Base-by-base conservation (phyloP, 2,113 vertebrate species). In the Trochalopteron elliotii region DNA sequence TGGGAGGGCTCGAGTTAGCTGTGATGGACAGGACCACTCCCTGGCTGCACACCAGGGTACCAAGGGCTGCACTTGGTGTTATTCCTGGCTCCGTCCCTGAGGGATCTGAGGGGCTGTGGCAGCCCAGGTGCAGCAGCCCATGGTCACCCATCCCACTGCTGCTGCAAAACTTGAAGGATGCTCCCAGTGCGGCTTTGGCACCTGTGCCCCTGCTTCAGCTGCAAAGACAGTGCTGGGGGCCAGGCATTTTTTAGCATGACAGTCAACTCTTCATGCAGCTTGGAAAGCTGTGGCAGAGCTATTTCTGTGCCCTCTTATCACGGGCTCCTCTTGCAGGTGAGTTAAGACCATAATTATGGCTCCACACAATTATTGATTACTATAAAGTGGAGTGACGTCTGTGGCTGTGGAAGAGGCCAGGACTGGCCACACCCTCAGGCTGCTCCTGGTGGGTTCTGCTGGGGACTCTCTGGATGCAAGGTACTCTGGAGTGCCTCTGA, bases 31-130 rank as follows among this genome's bases (percentile, higher is more conserved):
- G 61, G 39, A 87, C 12, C 57, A 27, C 16, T 59, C 53, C 42
- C 16, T 21, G 16, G 33, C 31, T 57, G 27, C 3, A 3, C 9
- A 11, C 2, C 2, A 17, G 49, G 70, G 39, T 69, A 31, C 39
- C 0, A 0, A 30, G 15, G 28, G 15, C 61, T n/a, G 4, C n/a
- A 7, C 24, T 0, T 9, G 1, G 6, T 40, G 24, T 69, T 40
- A 14, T 9, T 68, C 28, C 61, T 28, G 1, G 3, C 75, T 69
- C 50, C 3, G 5, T 69, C 30, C 65, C 21, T 5, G 0, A 14
- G 40, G 61, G 33, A 52, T 31, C 10, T 11, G 10, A 11, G 28
- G 59, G 18, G 8, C 56, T 67, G 21, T 28, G 39, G 45, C 75
- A 77, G 49, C 55, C 33, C 1, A 8, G 31, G 42, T 33, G 31